Evolutionary conservation across 2,888 invertebrate species (phyloP).

Genomic region (Rutpela maculata): DNA sequence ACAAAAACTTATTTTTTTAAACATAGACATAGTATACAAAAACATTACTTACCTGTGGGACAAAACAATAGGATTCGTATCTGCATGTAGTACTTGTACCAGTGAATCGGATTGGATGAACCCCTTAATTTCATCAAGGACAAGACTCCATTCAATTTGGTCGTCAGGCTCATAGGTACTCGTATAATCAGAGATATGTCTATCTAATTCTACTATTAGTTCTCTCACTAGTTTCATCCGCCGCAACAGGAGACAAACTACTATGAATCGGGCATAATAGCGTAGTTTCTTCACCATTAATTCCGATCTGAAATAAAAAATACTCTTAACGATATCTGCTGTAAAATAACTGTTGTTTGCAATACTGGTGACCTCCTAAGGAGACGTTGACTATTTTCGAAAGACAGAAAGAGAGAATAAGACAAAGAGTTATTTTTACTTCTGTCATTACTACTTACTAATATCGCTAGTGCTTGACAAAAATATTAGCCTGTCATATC

Average conservation of each 20-base stretch:
- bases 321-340: too few relatives aligned
- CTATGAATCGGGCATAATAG: constrained; percentile 97
- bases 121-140: constrained; percentile 94
- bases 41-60: constrained; percentile 85
- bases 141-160: constrained; percentile 95
- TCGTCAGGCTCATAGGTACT: constrained; percentile 98
- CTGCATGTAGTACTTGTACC: constrained; percentile 91
- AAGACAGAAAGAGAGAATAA: too few relatives aligned
- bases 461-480: too few relatives aligned
- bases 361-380: too few relatives aligned
- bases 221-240: constrained; percentile 95
- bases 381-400: too few relatives aligned
- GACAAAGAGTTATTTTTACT: too few relatives aligned
- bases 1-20: too few relatives aligned
- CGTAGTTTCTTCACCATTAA: constrained; percentile 97
- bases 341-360: too few relatives aligned
- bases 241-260: constrained; percentile 94
- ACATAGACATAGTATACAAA: not conserved
- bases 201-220: constrained; percentile 92
- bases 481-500: too few relatives aligned
- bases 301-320: constrained; percentile 79
- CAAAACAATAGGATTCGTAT: constrained; percentile 89
- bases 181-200: constrained; percentile 96
- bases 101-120: constrained; percentile 95
- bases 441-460: too few relatives aligned